A percentile compares a stretch with the other conserved stretches of the same genome.
Evolutionary conservation across 30 jellyfish, hydroid and myxozoan species (phyloP).

Genomic region (Rhopilema esculentum): DNA sequence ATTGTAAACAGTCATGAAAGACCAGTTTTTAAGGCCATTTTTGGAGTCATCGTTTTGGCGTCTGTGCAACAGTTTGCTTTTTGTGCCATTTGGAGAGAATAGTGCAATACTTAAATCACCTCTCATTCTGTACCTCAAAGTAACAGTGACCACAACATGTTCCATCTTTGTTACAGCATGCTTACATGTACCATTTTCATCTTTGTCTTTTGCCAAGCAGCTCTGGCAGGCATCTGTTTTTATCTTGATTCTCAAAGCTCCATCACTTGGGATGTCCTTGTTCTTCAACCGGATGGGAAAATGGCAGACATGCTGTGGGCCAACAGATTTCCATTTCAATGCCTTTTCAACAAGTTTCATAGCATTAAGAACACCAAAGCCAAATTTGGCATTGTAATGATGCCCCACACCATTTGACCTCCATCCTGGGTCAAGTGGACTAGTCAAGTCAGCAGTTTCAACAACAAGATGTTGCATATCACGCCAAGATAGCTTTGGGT

Average conservation of each 20-base stretch:
- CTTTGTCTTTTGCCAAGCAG: slow-evolving; percentile 61
- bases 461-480: slow-evolving; percentile 96
- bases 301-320: slow-evolving; percentile 90
- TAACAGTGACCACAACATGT: slow-evolving; percentile 96
- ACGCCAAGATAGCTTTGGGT: slow-evolving; percentile 94
- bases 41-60: slow-evolving; percentile 82
- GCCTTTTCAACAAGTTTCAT: slow-evolving; percentile 80
- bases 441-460: slow-evolving; percentile 87
- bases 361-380: slow-evolving; percentile 99
- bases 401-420: slow-evolving; percentile 88
- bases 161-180: slow-evolving; percentile 92
- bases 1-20: slow-evolving; percentile 96
- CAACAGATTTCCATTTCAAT: slow-evolving; percentile 88
- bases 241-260: slow-evolving; percentile 72
- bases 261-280: slow-evolving; percentile 82
- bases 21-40: slow-evolving; percentile 94
- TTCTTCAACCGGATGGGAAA: slow-evolving; percentile 74
- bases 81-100: slow-evolving; percentile 87
- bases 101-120: slow-evolving; percentile 92
- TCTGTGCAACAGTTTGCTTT: slow-evolving; percentile 84
- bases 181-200: slow-evolving; percentile 84
- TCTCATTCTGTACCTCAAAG: slow-evolving; percentile 82
- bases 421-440: slow-evolving; percentile 99
- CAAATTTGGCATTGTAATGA: slow-evolving; percentile 93
- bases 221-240: slow-evolving; percentile 94